Evolutionary conservation across 2,888 invertebrate genomes (phyloP).

Genomic region (Sarcophaga rosellei): DNA sequence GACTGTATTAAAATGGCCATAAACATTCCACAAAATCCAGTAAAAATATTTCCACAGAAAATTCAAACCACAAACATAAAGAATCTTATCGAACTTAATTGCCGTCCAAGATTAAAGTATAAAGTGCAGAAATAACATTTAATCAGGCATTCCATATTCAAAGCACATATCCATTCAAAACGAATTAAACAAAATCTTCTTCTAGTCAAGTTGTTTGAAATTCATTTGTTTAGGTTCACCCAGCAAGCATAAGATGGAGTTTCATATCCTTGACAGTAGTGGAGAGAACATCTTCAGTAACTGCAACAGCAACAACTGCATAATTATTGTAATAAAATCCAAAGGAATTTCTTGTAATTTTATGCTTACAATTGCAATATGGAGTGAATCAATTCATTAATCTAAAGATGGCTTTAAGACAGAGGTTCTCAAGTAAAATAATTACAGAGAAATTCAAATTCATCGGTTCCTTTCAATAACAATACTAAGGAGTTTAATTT

Average conservation of each 20-base stretch:
- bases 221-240: not conserved
- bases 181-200: slow-evolving; percentile 1
- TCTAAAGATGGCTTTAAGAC: not conserved
- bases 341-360: slow-evolving; percentile 11
- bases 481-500: not conserved
- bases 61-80: not conserved
- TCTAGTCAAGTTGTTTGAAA: not conserved
- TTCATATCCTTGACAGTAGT: not conserved
- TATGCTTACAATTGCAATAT: slow-evolving; percentile 4
- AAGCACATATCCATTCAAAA: slow-evolving; percentile 2
- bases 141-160: slow-evolving; percentile 12
- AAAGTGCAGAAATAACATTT: slow-evolving; percentile 8
- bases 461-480: no score
- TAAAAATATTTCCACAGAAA: not conserved
- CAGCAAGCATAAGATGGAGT: not conserved
- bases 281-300: not conserved
- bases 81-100: not conserved
- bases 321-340: slow-evolving; percentile 37
- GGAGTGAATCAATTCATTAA: not conserved
- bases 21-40: no score
- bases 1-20: no score
- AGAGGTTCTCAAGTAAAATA: not conserved
- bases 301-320: not conserved
- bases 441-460: no score
- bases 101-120: not conserved